Conservation (phyloP, 2,797 vertebrate genomes). For the Sternarchorhynchus goeldii region DNA sequence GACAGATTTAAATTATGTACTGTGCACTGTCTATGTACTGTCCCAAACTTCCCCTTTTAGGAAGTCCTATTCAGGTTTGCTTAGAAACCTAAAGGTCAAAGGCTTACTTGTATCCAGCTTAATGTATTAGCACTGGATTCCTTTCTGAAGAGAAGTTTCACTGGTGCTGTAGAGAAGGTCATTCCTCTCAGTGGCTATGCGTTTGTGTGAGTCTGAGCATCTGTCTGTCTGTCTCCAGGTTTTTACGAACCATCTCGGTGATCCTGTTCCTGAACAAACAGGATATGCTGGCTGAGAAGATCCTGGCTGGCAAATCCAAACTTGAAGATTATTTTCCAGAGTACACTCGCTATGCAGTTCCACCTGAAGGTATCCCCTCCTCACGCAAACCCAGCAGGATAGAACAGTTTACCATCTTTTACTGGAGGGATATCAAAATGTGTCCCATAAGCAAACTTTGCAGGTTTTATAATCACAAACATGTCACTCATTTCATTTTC, state of each 20-base stretch:
- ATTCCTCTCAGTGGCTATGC: background rate
- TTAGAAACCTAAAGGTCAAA: too few relatives aligned
- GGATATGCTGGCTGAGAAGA: constrained; percentile 96
- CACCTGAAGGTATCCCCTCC: constrained; percentile 83
- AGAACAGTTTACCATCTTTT: background rate
- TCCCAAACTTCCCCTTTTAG: too few relatives aligned
- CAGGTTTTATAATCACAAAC: too few relatives aligned
- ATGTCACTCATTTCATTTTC: too few relatives aligned
- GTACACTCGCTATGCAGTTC: constrained; percentile 87
- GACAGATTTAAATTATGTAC: too few relatives aligned
- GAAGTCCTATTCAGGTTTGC: too few relatives aligned
- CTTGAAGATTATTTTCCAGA: constrained; percentile 98
- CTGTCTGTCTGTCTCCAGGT: constrained; percentile 73
- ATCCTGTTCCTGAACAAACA: constrained; percentile 99
- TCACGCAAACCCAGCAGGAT: background rate
- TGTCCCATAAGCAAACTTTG: background rate
- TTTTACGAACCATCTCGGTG: constrained; percentile 95
- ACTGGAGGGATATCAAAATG: background rate
- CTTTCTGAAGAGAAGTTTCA: constrained; percentile 10
- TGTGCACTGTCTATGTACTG: too few relatives aligned
- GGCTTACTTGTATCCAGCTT: too few relatives aligned
- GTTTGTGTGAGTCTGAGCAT: background rate
- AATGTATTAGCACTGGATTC: background rate
- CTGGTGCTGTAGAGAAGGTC: background rate
- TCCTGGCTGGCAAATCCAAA: constrained; percentile 96